A percentile compares a stretch with the other conserved stretches of the same genome.
phyloP scores from a whole-genome alignment of 2,888 invertebrate genomes.

The Lapara coniferarum region DNA sequence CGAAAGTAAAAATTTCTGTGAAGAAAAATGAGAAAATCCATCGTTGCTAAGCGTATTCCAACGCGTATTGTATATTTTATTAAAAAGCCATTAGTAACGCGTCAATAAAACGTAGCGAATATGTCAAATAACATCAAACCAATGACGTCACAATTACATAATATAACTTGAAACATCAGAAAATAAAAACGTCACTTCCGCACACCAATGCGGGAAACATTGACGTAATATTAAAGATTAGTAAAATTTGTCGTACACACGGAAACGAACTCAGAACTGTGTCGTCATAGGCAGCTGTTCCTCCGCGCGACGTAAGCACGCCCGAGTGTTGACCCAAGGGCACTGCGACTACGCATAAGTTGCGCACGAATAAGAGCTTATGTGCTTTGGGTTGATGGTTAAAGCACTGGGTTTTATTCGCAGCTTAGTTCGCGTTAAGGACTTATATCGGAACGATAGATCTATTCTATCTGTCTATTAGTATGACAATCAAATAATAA shows the following conservation, averaged over 20 bases:
- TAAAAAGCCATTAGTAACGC: neutral
- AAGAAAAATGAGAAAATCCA: no score
- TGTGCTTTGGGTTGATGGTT: neutral
- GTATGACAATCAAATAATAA: no score
- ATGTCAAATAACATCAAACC: neutral
- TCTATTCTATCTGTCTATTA: no score
- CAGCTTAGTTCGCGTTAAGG: no score
- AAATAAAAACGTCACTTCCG: neutral
- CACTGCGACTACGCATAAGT: neutral
- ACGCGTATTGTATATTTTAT: neutral
- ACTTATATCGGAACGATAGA: no score
- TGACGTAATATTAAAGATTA: constrained; percentile 8
- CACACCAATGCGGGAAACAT: neutral
- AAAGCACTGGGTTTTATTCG: neutral
- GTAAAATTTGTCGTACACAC: constrained; percentile 2
- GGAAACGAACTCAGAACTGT: constrained; percentile 11
- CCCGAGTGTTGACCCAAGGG: neutral
- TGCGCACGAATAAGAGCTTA: neutral
- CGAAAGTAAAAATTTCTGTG: no score
- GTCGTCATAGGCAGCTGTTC: neutral
- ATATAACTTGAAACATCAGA: no score
- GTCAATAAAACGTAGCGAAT: neutral
- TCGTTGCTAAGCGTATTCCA: no score
- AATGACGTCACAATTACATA: neutral
- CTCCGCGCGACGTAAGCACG: neutral